These are phyloP conservation scores for Drosophila percnosoma DNA, from an alignment of 2,888 invertebrate genomes.

Conservation along the genomic window DNA sequence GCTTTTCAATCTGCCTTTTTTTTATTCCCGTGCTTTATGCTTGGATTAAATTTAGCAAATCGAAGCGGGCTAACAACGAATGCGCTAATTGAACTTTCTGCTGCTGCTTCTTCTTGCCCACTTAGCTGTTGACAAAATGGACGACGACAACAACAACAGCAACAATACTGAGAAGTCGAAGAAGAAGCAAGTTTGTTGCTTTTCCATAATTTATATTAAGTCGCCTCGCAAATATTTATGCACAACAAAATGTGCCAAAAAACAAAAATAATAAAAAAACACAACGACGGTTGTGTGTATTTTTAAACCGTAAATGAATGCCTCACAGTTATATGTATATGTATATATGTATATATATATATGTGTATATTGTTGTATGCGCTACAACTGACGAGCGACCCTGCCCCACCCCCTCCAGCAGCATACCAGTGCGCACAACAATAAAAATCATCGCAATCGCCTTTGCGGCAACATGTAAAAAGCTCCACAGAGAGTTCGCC, in stretches of 20 bases:
- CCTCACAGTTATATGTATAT: not conserved
- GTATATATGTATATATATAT: accelerated
- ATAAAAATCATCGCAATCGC: conserved; percentile 23
- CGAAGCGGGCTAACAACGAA: conserved; percentile 61
- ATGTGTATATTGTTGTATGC: conserved; percentile 13
- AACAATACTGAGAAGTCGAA: conserved; percentile 2
- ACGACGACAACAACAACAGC: conserved; percentile 8
- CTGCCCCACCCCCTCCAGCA: not conserved
- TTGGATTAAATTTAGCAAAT: conserved; percentile 80
- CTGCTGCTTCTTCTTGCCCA: conserved; percentile 10
- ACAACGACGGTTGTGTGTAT: conserved; percentile 32
- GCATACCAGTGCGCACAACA: conserved; percentile 10
- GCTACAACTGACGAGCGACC: not conserved
- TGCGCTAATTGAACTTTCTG: conserved; percentile 74
- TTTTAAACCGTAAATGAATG: conserved; percentile 53
- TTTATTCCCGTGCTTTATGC: conserved; percentile 67
- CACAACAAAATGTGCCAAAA: conserved; percentile 33
- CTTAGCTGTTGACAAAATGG: conserved; percentile 59
- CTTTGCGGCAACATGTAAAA: conserved; percentile 32
- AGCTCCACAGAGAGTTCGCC: conserved; percentile 44
- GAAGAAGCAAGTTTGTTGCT: conserved; percentile 49
- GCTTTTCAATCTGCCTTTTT: conserved; percentile 14
- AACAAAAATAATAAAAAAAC: not conserved
- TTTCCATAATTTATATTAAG: conserved; percentile 57
- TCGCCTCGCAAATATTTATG: conserved; percentile 65